Base-by-base conservation (phyloP, 2,113 vertebrate genomes). In the Megaleporinus macrocephalus region DNA sequence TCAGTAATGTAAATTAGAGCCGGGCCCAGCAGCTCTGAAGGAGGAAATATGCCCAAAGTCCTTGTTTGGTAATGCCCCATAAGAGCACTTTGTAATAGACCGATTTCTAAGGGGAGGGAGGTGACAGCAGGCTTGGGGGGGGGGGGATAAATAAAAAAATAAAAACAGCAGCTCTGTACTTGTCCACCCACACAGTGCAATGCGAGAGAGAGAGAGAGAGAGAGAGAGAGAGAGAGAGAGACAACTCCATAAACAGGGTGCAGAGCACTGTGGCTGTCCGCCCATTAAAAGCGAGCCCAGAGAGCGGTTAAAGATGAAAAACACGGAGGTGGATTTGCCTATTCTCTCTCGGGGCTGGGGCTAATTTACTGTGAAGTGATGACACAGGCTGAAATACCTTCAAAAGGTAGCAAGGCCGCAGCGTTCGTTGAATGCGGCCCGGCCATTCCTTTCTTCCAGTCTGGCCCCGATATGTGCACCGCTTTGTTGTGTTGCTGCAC, bases 341-440 rank as follows among this genome's bases (percentile, higher is more conserved):
- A 41, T 44, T 74, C 26, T 84, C 49, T 76, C 74, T 44, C 29
- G 18, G 16, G 65, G 73, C 41, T 33, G 57, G 62, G 72, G 73
- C 72, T 71, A 63, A 80, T 70, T 71, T 71, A 73, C 69, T 76
- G 55, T 84, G 66, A 61, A 76, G 70, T 80, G 74, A 76, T 76
- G 83, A 84, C 82, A 80, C 26, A 75, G 71, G 70, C 71, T 79
- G 71, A 84, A 76, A 76, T 72, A 71, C 74, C 57, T 79, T 68
- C 53, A 63, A 76, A 82, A 51, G 72, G 57, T 73, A 49, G 66
- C 30, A 66, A 44, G 29, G 70, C 63, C 44, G 63, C 59, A 73
- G 71, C 44, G 33, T 80, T 63, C 22, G 59, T 62, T 76, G 30
- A 24, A 18, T 18, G 30, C 11, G 15, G 65, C 20, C 20, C n/a